Evolutionary conservation across 2,797 vertebrate genomes (phyloP).

Genomic region (Gymnothorax javanicus): DNA sequence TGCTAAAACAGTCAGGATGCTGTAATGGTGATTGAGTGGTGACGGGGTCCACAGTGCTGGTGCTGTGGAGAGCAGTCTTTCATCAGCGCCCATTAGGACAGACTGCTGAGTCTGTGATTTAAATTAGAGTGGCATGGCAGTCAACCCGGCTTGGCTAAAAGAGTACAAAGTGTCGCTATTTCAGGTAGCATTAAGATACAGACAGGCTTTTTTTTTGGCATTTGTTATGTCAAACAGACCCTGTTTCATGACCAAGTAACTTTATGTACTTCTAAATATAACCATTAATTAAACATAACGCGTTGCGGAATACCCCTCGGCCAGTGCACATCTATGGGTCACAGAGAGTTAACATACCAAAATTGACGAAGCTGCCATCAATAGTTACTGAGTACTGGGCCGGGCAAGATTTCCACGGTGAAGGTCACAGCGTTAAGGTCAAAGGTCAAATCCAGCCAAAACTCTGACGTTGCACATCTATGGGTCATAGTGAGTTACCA

Average conservation of each 20-base stretch:
- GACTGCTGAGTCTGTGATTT: slow-evolving; percentile 43
- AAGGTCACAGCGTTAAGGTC: too few species aligned
- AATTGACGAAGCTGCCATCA: too few species aligned
- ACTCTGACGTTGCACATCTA: too few species aligned
- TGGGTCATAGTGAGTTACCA: too few species aligned
- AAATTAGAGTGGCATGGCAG: slow-evolving; percentile 53
- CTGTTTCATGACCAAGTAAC: slow-evolving; percentile 61
- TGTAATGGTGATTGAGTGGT: slow-evolving; percentile 50
- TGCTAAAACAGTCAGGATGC: background rate
- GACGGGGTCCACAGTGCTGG: slow-evolving; percentile 55
- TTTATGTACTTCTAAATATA: slow-evolving; percentile 57
- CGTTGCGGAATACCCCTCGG: too few species aligned
- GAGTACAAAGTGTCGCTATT: slow-evolving; percentile 68
- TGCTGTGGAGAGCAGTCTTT: slow-evolving; percentile 60
- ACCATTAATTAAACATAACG: slow-evolving; percentile 63
- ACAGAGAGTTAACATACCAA: too few species aligned
- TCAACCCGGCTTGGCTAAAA: slow-evolving; percentile 58
- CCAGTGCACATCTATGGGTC: too few species aligned
- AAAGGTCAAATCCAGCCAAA: too few species aligned
- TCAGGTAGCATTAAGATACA: slow-evolving; percentile 64
- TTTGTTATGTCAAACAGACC: slow-evolving; percentile 63
- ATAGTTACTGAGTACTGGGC: too few species aligned
- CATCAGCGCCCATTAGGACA: slow-evolving; percentile 59
- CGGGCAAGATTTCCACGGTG: too few species aligned
- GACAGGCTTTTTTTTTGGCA: slow-evolving; percentile 49